Evolutionary conservation across 2,888 invertebrate genomes (phyloP), one percentile per base, ranked within the genome.

Genomic region (Ditylenchus weischeri): DNA sequence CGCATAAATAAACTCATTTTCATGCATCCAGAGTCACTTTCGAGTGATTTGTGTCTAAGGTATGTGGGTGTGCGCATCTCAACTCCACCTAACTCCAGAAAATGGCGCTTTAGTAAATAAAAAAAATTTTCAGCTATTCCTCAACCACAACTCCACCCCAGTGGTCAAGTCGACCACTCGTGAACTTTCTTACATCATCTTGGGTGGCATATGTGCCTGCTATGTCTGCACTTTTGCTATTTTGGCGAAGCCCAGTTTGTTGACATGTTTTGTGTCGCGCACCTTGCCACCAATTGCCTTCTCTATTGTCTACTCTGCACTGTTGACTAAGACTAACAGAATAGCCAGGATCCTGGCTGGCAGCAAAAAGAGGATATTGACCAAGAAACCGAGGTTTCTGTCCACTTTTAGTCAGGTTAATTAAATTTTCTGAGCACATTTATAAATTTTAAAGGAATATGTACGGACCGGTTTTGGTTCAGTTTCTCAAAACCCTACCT

Each of bases 321-420:
- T 98, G 38, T 87, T 96, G 64, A 96, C 96, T 61, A 96, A 96
- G 87, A 96, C 96, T 15, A 96, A 95, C 86, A 87, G 96, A 64
- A 98, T 98, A 73, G 90, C 94, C 0, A 87, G 96, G 60, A 96
- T 96, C 83, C 91, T 96, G 85, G 92, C 93, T 84, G 93, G 94
- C n/a, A 91, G 93, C 81, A 93, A 93, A 83, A 90, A 91, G 80
- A 91, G 93, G 29, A 94, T 95, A 8, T 91, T 89, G 58, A 89
- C 88, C 0, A 87, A 92, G 93, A 93, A 85, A 64, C 73, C 73
- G 36, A 64, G 80, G 71, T 62, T 65, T 62, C 69, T 72, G 38
- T 65, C 64, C 67, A 73, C 74, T 18, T 73, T 74, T 59, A 75
- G 75, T 38, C 73, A 72, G 64, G 72, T 72, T 21, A 19, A 50